Base-by-base conservation (phyloP, 2,888 invertebrate species). In the Acrocera orbiculus region DNA sequence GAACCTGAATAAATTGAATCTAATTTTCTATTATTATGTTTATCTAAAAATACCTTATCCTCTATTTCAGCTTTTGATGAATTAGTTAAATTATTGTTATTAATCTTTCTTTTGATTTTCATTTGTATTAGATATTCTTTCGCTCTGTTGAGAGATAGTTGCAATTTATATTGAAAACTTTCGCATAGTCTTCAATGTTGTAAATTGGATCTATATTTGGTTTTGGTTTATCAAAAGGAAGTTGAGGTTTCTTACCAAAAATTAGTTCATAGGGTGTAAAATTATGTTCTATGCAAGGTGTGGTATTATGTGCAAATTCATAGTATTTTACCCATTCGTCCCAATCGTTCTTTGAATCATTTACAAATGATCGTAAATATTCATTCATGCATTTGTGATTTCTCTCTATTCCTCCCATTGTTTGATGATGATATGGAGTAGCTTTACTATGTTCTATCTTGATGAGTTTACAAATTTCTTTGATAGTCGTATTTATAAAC, bases 321-420 rank as follows among this genome's bases (percentile, higher is more conserved):
- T 20, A 37, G 19, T 20, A 28, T 25, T 17, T 13, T 14, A 34
- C 3, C 19, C 28, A 39, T 11, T 37, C 19, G 17, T 39, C 35
- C 32, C 35, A 37, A 11, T 44, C 43, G 3, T 36, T 36, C n/a
- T n/a, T n/a, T 3, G 31, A 22, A n/a, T 13, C 17, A 5, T 17
- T 33, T 16, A 29, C 32, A 27, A 30, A 38, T n/a, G 30, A 30
- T 35, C 36, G 15, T 13, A 40, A 17, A 22, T 34, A 42, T 14
- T 42, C 42, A 23, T 40, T 40, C 25, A 37, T 23, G n/a, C 30
- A 27, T 38, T 37, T 35, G 22, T 36, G 36, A 9, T 32, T 36
- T 26, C 40, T 27, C 28, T 40, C 40, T 13, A 39, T 17, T 13
- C 26, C 32, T 16, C 38, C 38, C 17, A 40, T 17, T 8, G 26